Evolutionary conservation across 2,113 vertebrate species (phyloP).

Genomic region (Tretioscincus oriximinensis): DNA sequence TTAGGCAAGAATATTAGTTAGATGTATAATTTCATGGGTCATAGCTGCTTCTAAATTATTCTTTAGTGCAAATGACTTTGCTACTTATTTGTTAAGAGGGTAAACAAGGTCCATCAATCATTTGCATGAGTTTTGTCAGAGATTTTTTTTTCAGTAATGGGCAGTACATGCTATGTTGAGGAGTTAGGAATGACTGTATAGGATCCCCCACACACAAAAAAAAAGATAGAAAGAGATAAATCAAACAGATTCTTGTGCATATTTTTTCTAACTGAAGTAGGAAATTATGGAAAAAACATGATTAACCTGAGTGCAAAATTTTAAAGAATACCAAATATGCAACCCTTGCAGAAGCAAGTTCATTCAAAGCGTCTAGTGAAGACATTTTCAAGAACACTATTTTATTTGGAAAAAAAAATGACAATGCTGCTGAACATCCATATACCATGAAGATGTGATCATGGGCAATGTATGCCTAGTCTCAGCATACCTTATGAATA

Average conservation of each 20-base stretch:
- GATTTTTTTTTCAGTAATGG: slow-evolving; percentile 45
- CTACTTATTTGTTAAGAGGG: background rate
- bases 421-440: no score
- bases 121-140: slow-evolving; percentile 40
- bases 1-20: slow-evolving; percentile 7
- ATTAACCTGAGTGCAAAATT: background rate
- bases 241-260: no score
- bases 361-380: background rate
- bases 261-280: background rate
- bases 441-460: no score
- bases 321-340: background rate
- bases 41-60: slow-evolving; percentile 27
- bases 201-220: background rate
- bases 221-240: background rate
- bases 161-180: slow-evolving; percentile 21
- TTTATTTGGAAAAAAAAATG: no score
- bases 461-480: no score
- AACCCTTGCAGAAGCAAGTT: no score
- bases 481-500: no score
- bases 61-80: slow-evolving; percentile 18
- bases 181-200: background rate
- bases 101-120: slow-evolving; percentile 10
- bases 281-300: background rate
- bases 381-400: background rate
- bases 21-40: slow-evolving; percentile 20